These are phyloP conservation scores for Microcebus lehilahytsara DNA, from an alignment of 2,113 vertebrate genomes.

Conservation along the genomic window DNA sequence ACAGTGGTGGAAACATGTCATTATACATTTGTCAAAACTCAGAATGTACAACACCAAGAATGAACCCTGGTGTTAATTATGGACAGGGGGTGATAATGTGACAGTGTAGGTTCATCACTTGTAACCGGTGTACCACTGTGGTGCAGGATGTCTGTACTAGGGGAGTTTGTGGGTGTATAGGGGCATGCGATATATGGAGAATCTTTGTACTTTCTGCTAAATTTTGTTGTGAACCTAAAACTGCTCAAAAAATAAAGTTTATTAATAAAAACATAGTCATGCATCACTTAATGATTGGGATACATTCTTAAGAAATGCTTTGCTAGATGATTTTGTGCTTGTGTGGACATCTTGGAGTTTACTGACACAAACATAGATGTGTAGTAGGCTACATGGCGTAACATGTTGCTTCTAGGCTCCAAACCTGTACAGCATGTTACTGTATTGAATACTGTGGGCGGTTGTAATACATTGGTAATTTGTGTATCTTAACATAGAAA, in stretches of 20 bases:
- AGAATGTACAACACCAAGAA: neutral
- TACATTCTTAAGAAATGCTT: neutral
- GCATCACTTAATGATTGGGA: neutral
- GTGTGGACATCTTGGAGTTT: neutral
- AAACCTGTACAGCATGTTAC: neutral
- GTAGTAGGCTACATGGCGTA: neutral
- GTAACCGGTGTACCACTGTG: neutral
- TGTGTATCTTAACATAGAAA: neutral
- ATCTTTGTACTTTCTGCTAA: neutral
- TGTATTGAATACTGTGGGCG: neutral
- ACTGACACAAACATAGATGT: neutral
- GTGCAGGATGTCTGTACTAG: neutral
- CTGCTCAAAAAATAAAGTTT: neutral
- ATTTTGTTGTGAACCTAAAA: neutral
- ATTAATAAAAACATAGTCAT: neutral
- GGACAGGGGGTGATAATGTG: neutral
- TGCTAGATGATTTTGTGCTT: neutral
- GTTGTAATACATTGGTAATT: neutral
- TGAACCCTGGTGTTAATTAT: neutral
- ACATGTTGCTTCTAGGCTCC: neutral
- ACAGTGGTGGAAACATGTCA: too few relatives aligned
- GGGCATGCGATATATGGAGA: neutral
- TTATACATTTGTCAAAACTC: neutral
- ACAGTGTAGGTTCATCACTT: neutral
- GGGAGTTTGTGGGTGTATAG: neutral